phyloP scores from a whole-genome alignment of 2,797 vertebrate species.

The Rhynchonycteris naso region DNA sequence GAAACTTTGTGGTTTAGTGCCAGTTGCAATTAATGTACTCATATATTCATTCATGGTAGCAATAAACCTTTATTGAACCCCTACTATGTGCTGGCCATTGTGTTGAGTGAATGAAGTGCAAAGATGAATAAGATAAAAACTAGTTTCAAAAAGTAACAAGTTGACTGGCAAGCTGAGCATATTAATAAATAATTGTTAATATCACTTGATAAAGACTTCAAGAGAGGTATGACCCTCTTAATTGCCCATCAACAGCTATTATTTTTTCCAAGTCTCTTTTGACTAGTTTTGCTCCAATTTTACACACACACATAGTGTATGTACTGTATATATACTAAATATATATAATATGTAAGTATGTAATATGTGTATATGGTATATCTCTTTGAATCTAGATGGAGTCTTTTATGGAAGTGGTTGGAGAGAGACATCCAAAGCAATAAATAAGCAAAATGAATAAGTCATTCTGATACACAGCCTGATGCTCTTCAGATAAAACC shows the following conservation, averaged over 20 bases:
- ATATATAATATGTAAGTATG: no score
- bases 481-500: conserved; percentile 50
- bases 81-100: not conserved
- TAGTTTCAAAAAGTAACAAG: not conserved
- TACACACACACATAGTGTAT: not conserved
- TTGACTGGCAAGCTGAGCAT: not conserved
- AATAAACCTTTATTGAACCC: not conserved
- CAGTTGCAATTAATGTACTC: not conserved
- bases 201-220: not conserved
- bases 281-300: not conserved
- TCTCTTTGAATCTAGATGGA: not conserved
- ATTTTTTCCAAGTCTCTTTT: not conserved
- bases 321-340: not conserved
- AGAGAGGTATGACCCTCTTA: not conserved
- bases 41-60: not conserved
- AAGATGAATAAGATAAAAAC: not conserved
- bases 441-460: conserved; percentile 56
- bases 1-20: conserved; percentile 10
- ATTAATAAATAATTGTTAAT: not conserved
- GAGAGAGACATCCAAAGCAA: not conserved
- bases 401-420: not conserved
- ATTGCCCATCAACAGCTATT: not conserved
- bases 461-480: not conserved
- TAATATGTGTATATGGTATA: not conserved
- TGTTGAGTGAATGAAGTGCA: not conserved